Evolutionary conservation across 2,888 invertebrate species (phyloP), one percentile per base, ranked within the genome.

Genomic region (Sminthurinus aureus): DNA sequence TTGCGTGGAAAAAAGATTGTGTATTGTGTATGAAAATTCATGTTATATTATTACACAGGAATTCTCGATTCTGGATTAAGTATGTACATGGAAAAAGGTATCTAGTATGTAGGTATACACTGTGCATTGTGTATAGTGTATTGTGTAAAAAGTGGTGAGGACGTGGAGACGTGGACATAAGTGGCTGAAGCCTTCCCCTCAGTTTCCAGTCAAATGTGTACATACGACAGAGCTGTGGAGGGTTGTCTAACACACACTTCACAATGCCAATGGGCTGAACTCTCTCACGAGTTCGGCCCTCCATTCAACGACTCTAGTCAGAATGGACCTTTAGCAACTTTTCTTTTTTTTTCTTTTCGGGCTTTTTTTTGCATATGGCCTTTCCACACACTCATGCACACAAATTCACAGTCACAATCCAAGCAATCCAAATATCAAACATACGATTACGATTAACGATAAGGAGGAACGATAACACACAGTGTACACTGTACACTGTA

Each of bases 231-330:
- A 58, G 58, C 18, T 58, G 58, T 58, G 9, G 58, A 58, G 88
- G 87, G 86, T 85, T 86, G 86, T 86, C 87, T 88, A 85, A 85
- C 85, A 38, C 86, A 85, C 86, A 67, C n/a, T 85, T 85, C 85
- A 87, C 86, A 88, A 87, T 87, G 85, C 86, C 86, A 84, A 88
- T 88, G 88, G 88, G 88, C 87, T 87, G 87, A 87, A 87, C 85
- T 87, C 85, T 85, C 87, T 81, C 50, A 52, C 82, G 69, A 82
- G 82, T 71, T 20, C 67, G 76, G 82, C 75, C 38, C 82, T 76
- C 77, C 82, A 82, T 82, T 82, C 77, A 71, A 78, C 82, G 67
- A 77, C 77, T 75, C 50, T 73, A 81, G 81, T 73, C 81, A 58
- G 4, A 58, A 71, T 26, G 22, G 13, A 73, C 81, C 58, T 73